Base-by-base conservation (phyloP, 2,888 invertebrate genomes). In the Chloromyia formosa region DNA sequence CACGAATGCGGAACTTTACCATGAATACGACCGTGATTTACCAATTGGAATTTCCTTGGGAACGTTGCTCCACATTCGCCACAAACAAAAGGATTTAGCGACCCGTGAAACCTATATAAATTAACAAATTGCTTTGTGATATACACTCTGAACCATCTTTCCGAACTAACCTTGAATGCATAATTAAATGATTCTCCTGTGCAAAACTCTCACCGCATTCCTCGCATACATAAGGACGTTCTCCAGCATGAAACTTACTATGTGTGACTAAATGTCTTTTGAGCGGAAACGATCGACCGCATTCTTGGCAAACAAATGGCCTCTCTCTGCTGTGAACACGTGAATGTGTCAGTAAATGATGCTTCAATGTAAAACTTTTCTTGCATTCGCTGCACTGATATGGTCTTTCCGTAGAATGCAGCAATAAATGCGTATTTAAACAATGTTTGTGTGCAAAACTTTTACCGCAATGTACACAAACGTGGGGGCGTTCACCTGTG, bases 121-220 rank as follows among this genome's bases (percentile, higher is more conserved):
- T 58, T 74, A 10, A 18, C 18, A 16, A 7, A 5, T 54, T 54
- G 20, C 18, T 56, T 4, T 10, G 10, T 56, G 14, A 56, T 18
- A 53, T 3, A 53, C 14, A 16, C 53, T 16, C 16, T 10, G 5
- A 53, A 53, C 5, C 53, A 14, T 10, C 5, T 4, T n/a, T 18
- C 20, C n/a, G 23, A 61, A 49, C 16, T 49, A 80, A 85, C 84
- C 85, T 82, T 78, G 86, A 87, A 83, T 87, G 87, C 87, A 87
- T 87, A 77, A 87, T 86, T 74, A 86, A 81, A 78, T 96, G 95
- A 84, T 96, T 95, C 83, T 95, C 91, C 78, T 95, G 91, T 12
- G 94, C 94, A 86, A 96, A 96, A 77, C 96, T 95, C 86, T 98
- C 98, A 1, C 92, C 93, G 82, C 98, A 98, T 77, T 96, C 93